These are phyloP conservation scores for Icerya purchasi DNA, from an alignment of 2,888 invertebrate species.

Conservation along the genomic window DNA sequence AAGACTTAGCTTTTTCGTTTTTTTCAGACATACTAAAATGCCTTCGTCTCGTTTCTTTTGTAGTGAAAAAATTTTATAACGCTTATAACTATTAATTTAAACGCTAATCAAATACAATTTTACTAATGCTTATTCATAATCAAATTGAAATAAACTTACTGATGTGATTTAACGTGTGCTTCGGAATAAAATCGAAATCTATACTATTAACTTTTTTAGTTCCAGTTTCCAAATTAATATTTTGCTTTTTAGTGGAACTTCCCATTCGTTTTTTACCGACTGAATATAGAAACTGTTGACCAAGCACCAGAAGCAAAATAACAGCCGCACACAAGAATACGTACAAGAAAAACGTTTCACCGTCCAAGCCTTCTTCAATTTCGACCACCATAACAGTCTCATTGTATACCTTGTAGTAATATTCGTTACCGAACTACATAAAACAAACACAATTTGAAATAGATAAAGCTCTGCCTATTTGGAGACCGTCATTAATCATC, in stretches of 20 bases:
- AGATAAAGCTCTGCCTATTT: too few species aligned
- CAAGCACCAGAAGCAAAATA: slow-evolving; percentile 65
- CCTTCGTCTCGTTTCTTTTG: too few species aligned
- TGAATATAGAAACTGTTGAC: slow-evolving; percentile 68
- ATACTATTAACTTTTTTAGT: slow-evolving; percentile 75
- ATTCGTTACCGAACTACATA: slow-evolving; percentile 37
- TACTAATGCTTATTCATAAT: not conserved
- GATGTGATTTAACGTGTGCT: slow-evolving; percentile 53
- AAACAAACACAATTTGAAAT: slow-evolving; percentile 4
- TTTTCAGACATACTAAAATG: too few species aligned
- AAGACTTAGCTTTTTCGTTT: too few species aligned
- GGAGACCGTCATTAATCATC: not conserved
- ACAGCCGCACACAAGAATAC: slow-evolving; percentile 78
- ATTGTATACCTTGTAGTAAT: slow-evolving; percentile 85
- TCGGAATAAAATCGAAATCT: slow-evolving; percentile 96
- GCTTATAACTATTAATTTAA: too few species aligned
- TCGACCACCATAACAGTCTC: slow-evolving; percentile 92
- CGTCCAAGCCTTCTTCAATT: slow-evolving; percentile 88
- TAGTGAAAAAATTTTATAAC: too few species aligned
- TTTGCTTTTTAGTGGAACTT: slow-evolving; percentile 33
- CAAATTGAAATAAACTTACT: slow-evolving; percentile 38
- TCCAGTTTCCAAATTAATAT: slow-evolving; percentile 58
- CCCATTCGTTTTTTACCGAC: slow-evolving; percentile 49
- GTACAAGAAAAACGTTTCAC: slow-evolving; percentile 96
- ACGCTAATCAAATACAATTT: too few species aligned